phyloP scores from a whole-genome alignment of 2,888 invertebrate genomes.

The Sylvicola fuscatus region DNA sequence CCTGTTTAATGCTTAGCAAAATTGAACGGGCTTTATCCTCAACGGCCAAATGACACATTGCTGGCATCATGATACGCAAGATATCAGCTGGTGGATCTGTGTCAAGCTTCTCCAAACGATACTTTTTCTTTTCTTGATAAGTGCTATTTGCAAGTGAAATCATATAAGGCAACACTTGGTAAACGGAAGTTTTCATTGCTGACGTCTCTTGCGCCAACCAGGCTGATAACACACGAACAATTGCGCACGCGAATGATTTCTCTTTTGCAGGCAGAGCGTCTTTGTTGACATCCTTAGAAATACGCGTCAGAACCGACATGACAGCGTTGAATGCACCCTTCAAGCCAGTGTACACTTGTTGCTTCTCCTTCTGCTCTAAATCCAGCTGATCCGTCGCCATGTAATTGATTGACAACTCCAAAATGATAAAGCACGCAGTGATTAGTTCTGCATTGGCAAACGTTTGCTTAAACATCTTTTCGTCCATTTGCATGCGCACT shows the following conservation, averaged over 20 bases:
- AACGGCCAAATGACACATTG: slow-evolving; percentile 75
- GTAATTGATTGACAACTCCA: slow-evolving; percentile 59
- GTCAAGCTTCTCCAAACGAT: slow-evolving; percentile 43
- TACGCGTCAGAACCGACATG: slow-evolving; percentile 47
- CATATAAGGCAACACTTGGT: slow-evolving; percentile 61
- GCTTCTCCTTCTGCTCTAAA: slow-evolving; percentile 76
- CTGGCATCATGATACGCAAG: slow-evolving; percentile 65
- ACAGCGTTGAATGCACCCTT: slow-evolving; percentile 77
- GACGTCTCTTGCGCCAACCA: slow-evolving; percentile 84
- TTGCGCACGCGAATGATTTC: slow-evolving; percentile 62
- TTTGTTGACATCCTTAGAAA: slow-evolving; percentile 53
- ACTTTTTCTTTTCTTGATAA: slow-evolving; percentile 49
- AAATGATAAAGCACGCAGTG: slow-evolving; percentile 62
- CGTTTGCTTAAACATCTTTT: slow-evolving; percentile 60
- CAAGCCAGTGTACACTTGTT: slow-evolving; percentile 71
- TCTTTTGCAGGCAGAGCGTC: slow-evolving; percentile 45
- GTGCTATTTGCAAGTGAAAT: slow-evolving; percentile 62
- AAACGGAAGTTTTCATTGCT: slow-evolving; percentile 67
- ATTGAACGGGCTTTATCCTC: slow-evolving; percentile 74
- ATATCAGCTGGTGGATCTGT: slow-evolving; percentile 40
- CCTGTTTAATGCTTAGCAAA: slow-evolving; percentile 54
- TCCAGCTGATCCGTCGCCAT: slow-evolving; percentile 65
- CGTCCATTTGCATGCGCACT: slow-evolving; percentile 84
- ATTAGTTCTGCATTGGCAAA: slow-evolving; percentile 55
- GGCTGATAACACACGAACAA: slow-evolving; percentile 65